A percentile compares a stretch with the other conserved stretches of the same genome.
Conservation (phyloP, 2,888 invertebrate genomes). For the Pasiphila rectangulata region DNA sequence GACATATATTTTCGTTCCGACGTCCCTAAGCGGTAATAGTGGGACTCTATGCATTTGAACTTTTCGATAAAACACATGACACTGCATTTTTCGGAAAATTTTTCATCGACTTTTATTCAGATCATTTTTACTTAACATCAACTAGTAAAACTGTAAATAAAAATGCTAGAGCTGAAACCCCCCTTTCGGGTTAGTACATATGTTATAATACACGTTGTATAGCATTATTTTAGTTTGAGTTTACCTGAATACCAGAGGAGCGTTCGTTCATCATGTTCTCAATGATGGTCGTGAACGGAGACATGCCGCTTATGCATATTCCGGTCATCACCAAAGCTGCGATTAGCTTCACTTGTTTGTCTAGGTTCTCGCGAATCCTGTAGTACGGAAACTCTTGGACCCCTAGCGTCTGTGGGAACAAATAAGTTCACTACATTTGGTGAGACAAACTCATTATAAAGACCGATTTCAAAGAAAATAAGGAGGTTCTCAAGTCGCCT, state of each 20-base stretch:
- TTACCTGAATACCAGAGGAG: conserved; percentile 63
- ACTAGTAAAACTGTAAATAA: too few species aligned
- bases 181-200: too few species aligned
- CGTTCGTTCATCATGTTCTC: conserved; percentile 19
- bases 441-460: too few species aligned
- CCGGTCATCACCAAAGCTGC: conserved; percentile 16
- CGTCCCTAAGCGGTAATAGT: conserved; percentile 29
- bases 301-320: conserved; percentile 1
- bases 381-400: conserved; percentile 80
- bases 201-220: not conserved
- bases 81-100: conserved; percentile 19
- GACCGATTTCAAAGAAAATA: too few species aligned
- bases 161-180: too few species aligned
- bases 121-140: too few species aligned
- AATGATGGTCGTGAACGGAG: not conserved
- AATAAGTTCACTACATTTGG: too few species aligned
- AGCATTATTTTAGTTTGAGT: too few species aligned
- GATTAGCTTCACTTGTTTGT: conserved; percentile 6
- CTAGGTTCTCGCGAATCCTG: conserved; percentile 1
- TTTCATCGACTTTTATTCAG: conserved; percentile 17
- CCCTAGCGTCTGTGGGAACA: conserved; percentile 48
- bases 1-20: conserved; percentile 30
- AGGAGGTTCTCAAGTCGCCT: too few species aligned
- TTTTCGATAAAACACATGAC: conserved; percentile 28
- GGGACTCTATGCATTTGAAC: conserved; percentile 31